Percentiles rank a stretch among this genome's conserved stretches.
These are phyloP conservation scores for Manis javanica DNA, from an alignment of 2,797 vertebrate species.

Conservation along the genomic window DNA sequence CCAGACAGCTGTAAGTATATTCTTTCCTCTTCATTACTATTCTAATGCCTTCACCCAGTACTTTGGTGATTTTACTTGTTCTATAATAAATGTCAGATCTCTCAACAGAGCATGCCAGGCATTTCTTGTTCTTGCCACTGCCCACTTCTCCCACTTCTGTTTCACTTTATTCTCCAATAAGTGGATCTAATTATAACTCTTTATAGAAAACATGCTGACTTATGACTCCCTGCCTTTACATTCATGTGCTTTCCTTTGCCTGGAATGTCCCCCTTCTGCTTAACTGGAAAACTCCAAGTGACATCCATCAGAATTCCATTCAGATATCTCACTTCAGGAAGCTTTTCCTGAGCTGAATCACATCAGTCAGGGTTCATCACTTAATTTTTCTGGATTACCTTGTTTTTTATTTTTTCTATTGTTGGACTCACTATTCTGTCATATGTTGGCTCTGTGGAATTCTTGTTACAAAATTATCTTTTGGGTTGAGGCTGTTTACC, in stretches of 20 bases:
- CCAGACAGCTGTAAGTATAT: neutral
- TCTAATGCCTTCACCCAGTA: neutral
- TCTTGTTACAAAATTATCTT: neutral
- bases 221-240: neutral
- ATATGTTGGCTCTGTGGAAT: neutral
- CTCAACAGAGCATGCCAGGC: neutral
- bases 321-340: neutral
- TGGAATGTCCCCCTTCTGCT: neutral
- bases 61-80: neutral
- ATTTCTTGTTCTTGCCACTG: neutral
- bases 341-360: neutral
- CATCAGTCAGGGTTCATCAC: neutral
- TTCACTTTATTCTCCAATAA: neutral
- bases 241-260: neutral
- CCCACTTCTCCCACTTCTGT: neutral
- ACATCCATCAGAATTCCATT: neutral
- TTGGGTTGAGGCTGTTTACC: neutral
- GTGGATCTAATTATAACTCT: neutral
- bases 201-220: neutral
- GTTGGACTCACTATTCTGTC: neutral
- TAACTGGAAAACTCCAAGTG: conserved; percentile 31
- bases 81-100: neutral
- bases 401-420: neutral
- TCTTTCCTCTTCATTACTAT: neutral
- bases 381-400: neutral